phyloP scores from a whole-genome alignment of 1,140 invertebrate species.

The Caenorhabditis briggsae region DNA sequence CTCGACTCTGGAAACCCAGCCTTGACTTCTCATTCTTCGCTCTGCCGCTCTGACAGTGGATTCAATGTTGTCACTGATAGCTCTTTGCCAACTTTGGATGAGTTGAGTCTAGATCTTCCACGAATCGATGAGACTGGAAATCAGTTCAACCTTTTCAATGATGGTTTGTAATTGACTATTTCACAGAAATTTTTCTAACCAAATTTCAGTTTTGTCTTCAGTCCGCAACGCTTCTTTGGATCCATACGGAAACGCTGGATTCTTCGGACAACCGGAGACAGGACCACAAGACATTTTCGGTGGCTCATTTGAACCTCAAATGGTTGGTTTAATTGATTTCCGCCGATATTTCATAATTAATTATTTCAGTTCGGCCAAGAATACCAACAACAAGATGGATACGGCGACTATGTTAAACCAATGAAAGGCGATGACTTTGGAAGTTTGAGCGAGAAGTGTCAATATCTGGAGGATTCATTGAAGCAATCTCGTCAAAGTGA shows the following conservation, averaged over 20 bases:
- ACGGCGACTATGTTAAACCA: constrained; percentile 23
- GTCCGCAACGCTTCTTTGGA: constrained; percentile 24
- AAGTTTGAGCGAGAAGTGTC: constrained; percentile 26
- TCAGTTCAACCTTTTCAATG: constrained; percentile 34
- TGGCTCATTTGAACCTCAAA: background rate
- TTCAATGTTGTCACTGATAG: constrained; percentile 57
- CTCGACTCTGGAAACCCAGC: constrained; percentile 55
- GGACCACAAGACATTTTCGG: constrained; percentile 10
- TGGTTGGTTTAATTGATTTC: background rate
- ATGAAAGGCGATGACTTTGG: background rate
- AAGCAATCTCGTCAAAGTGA: constrained; percentile 51
- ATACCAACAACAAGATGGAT: background rate
- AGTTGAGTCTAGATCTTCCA: constrained; percentile 59
- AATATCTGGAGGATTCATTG: constrained; percentile 50
- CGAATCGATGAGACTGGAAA: constrained; percentile 55
- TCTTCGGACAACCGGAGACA: background rate
- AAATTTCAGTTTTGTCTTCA: constrained; percentile 22
- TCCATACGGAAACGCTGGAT: constrained; percentile 18
- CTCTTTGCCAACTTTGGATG: constrained; percentile 55
- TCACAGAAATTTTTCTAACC: background rate
- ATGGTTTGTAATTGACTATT: background rate
- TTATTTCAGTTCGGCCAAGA: constrained; percentile 7
- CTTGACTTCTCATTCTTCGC: constrained; percentile 55
- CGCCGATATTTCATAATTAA: background rate
- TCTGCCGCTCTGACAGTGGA: constrained; percentile 62